These are phyloP conservation scores for Pantherophis vulpinus DNA, from an alignment of 2,797 vertebrate genomes.

Conservation along the genomic window DNA sequence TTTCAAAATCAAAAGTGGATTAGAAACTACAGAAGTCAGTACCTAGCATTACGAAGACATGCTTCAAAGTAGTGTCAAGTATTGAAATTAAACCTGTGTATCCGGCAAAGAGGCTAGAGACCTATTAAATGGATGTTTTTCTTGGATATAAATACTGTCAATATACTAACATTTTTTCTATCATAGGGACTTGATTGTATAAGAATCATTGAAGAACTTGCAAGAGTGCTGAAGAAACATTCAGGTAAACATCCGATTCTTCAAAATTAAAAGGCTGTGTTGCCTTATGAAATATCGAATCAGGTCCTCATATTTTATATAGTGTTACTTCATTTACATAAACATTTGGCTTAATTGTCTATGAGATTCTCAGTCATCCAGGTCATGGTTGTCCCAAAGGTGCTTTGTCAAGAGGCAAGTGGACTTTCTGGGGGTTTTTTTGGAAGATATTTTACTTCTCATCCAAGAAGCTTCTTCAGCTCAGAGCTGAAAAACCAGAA, in stretches of 20 bases:
- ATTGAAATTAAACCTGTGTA: background rate
- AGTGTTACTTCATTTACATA: background rate
- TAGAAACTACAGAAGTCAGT: background rate
- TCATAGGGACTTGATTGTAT: conserved; percentile 85
- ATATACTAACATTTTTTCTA: background rate
- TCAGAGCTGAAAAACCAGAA: too few species aligned
- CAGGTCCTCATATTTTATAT: background rate
- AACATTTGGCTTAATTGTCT: background rate
- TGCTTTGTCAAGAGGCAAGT: too few species aligned
- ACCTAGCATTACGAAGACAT: background rate
- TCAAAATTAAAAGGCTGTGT: background rate
- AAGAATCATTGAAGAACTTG: conserved; percentile 86
- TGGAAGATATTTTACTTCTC: too few species aligned
- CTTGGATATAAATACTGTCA: background rate
- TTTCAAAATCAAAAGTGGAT: background rate
- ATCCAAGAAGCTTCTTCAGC: too few species aligned
- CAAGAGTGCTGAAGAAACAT: conserved; percentile 86
- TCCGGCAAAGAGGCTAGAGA: background rate
- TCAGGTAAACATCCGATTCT: conserved; percentile 71
- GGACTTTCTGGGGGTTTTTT: too few species aligned
- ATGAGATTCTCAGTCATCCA: too few species aligned
- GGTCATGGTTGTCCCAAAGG: too few species aligned
- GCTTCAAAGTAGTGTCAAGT: background rate
- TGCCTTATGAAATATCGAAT: background rate
- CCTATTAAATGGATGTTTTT: background rate